Evolutionary conservation across 1,140 invertebrate genomes (phyloP), one percentile per base, ranked within the genome.

Genomic region (Zophobas atratus): DNA sequence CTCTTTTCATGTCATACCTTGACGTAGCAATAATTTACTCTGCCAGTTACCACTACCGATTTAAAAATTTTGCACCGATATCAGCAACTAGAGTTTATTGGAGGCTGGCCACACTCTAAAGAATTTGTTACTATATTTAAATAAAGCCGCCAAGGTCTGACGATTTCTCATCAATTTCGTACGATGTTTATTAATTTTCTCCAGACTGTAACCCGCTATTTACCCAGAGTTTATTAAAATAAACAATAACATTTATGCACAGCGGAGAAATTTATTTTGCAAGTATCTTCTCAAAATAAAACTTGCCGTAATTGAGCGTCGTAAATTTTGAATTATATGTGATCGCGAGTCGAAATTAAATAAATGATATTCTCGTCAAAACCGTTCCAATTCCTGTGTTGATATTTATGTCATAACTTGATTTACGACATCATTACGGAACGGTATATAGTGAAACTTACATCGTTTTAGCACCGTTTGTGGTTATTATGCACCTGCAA

Each of bases 381-480:
- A 43, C 60, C 35, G 56, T 60, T 60, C 56, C 38, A 67, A 67
- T 43, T 67, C 39, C 35, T 57, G 41, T 48, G 39, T 43, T 67
- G 60, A 67, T 67, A 67, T 67, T 67, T 67, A 67, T 41, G 39
- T 67, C 60, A 46, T 32, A 67, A 43, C 33, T 43, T 67, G 60
- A 67, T 67, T 67, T 67, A 67, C 60, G 60, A 67, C 43, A n/a
- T 67, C 60, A 67, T 67, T 67, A 67, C 39, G 43, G 57, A 1
- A 41, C 6, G 39, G 6, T 51, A 51, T 51, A 20, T 60, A 38
- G 60, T 67, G 60, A 67, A 67, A 67, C 60, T 60, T 57, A 57
- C 20, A 57, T 57, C 57, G 32, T 63, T 63, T 63, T 63, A 39
- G 57, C 33, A 57, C 1, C 1, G 55, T 33, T 57, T 38, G 56